Conservation (phyloP, 2,113 vertebrate species). For the Chascanopsetta lugubris region DNA sequence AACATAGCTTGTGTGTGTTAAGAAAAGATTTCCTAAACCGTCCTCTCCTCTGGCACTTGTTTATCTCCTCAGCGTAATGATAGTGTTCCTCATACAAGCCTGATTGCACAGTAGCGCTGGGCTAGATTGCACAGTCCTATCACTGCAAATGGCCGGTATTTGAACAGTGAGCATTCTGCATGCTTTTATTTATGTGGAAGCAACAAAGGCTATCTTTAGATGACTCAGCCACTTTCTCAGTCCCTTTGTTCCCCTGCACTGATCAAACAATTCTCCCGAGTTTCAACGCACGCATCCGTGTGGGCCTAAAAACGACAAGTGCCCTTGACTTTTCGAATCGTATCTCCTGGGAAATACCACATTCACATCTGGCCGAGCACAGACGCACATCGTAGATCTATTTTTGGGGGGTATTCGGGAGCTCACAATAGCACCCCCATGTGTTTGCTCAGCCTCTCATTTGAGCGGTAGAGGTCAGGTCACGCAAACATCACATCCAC, state of each 20-base stretch:
- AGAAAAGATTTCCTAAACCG: constrained; percentile 70
- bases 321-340: constrained; percentile 24
- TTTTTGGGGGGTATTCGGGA: constrained; percentile 51
- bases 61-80: constrained; percentile 75
- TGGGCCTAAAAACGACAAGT: constrained; percentile 5
- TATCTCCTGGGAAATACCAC: constrained; percentile 35
- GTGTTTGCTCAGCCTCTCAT: constrained; percentile 66
- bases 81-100: constrained; percentile 56
- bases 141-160: constrained; percentile 69
- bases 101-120: constrained; percentile 68
- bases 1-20: constrained; percentile 53
- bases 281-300: background rate
- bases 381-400: constrained; percentile 34
- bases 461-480: constrained; percentile 58
- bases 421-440: constrained; percentile 60
- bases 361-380: constrained; percentile 26
- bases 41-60: constrained; percentile 63
- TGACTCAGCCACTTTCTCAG: constrained; percentile 72
- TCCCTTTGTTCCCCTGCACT: constrained; percentile 47
- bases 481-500: constrained; percentile 58
- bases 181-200: constrained; percentile 63
- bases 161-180: constrained; percentile 59
- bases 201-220: constrained; percentile 66
- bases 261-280: constrained; percentile 39
- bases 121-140: constrained; percentile 64